Evolutionary conservation across 1,140 invertebrate species (phyloP), one percentile per base, ranked within the genome.

Genomic region (Thrips palmi): DNA sequence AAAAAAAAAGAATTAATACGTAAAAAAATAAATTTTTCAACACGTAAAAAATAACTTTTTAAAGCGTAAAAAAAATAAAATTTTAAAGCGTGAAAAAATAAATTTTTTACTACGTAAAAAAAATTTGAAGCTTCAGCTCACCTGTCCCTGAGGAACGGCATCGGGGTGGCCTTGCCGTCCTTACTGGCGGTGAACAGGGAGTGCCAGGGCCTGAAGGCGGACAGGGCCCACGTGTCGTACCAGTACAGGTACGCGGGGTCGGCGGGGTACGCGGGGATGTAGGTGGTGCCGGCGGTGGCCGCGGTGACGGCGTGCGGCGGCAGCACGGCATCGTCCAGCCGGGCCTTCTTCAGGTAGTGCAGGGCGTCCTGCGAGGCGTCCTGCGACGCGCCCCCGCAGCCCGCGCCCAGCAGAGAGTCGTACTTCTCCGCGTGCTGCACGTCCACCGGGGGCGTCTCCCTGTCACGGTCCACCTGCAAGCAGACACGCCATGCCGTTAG

Each of bases 191-290:
- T n/a, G 22, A 29, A 23, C 12, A 39, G 19, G 18, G 44, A 15
- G 15, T 37, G 47, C 42, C 42, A 46, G 3, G 47, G 41, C 20
- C 40, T 31, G 31, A 46, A 44, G 3, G 40, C 43, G 3, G 34
- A 36, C 33, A 47, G 28, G 25, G 43, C 43, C 37, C 31, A 48
- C 10, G 41, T 37, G 28, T 48, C 47, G 31, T 40, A 45, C 47
- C 47, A 48, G 27, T 42, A 43, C 20, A 42, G 43, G 37, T 42
- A 47, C 22, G 39, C 15, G 28, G 34, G 32, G 39, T n/a, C n/a
- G n/a, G n/a, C n/a, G n/a, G n/a, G n/a, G n/a, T n/a, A n/a, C n/a
- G n/a, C n/a, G n/a, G n/a, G n/a, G n/a, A n/a, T n/a, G n/a, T n/a
- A n/a, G n/a, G n/a, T n/a, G n/a, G n/a, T n/a, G n/a, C n/a, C n/a